phyloP scores from a whole-genome alignment of 2,113 vertebrate species.

The Pangasianodon hypophthalmus region DNA sequence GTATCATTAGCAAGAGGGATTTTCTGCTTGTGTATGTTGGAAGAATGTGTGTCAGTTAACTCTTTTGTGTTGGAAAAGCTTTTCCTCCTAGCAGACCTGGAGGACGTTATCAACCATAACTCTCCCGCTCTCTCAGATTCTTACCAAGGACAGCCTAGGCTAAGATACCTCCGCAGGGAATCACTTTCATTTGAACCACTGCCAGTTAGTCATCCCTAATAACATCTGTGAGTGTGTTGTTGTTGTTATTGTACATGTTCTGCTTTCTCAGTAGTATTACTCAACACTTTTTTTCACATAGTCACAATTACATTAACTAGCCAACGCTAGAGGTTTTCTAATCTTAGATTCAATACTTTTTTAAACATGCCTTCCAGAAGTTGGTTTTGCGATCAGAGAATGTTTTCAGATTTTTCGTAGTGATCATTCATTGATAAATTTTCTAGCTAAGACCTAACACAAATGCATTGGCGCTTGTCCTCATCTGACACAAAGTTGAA shows the following conservation, averaged over 20 bases:
- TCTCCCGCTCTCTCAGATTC: not conserved
- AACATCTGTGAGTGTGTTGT: not conserved
- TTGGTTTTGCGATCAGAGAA: not conserved
- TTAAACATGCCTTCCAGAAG: not conserved
- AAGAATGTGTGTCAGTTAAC: slow-evolving; percentile 15
- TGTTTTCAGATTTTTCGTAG: not conserved
- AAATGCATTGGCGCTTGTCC: not conserved
- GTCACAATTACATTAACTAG: not conserved
- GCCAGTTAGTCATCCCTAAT: not conserved
- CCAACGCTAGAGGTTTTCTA: slow-evolving; percentile 19
- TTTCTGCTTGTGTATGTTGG: slow-evolving; percentile 28
- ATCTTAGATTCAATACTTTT: not conserved
- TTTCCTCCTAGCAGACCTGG: not conserved
- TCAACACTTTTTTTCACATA: not conserved
- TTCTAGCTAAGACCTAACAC: not conserved
- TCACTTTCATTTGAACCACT: not conserved
- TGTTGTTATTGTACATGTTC: not conserved
- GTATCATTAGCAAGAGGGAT: slow-evolving; percentile 46
- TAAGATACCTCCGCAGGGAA: not conserved
- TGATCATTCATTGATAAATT: not conserved
- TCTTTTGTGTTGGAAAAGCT: slow-evolving; percentile 6
- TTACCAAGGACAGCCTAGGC: not conserved
- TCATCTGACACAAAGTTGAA: not conserved
- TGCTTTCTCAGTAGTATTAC: not conserved
- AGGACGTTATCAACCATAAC: not conserved